These are phyloP conservation scores for Phylloscopus whistleri DNA, from an alignment of 2,113 vertebrate species.

Conservation along the genomic window DNA sequence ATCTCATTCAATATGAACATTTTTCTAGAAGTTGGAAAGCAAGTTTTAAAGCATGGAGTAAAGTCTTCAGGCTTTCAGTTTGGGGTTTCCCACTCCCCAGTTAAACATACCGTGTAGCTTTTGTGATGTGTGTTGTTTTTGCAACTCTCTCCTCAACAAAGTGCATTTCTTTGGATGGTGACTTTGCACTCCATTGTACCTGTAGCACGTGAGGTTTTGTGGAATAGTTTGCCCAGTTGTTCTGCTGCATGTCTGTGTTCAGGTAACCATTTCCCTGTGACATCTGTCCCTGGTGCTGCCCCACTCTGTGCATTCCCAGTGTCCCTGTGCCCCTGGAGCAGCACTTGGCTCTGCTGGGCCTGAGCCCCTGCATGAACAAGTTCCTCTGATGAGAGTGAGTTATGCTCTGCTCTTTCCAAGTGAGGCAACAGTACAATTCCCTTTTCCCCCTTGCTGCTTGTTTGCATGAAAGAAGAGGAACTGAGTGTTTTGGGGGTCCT, in stretches of 20 bases:
- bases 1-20: not conserved
- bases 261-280: not conserved
- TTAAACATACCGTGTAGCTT: not conserved
- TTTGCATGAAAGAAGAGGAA: not conserved
- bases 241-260: not conserved
- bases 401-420: not conserved
- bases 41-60: not conserved
- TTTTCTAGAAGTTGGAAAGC: not conserved
- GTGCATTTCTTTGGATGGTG: not conserved
- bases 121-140: not conserved
- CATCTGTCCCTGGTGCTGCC: not conserved
- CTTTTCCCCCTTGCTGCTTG: not conserved
- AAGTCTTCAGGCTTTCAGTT: not conserved
- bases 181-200: not conserved
- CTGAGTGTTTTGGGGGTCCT: not conserved
- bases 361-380: not conserved
- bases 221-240: not conserved
- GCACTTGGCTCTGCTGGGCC: not conserved
- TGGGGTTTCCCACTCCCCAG: not conserved
- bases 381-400: not conserved
- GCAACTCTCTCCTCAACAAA: not conserved
- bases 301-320: not conserved
- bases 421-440: not conserved
- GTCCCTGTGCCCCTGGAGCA: not conserved
- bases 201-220: rapidly evolving